A percentile compares a stretch with the other conserved stretches of the same genome.
phyloP scores from a whole-genome alignment of 2,113 vertebrate genomes.

The Oreocharis arfaki region DNA sequence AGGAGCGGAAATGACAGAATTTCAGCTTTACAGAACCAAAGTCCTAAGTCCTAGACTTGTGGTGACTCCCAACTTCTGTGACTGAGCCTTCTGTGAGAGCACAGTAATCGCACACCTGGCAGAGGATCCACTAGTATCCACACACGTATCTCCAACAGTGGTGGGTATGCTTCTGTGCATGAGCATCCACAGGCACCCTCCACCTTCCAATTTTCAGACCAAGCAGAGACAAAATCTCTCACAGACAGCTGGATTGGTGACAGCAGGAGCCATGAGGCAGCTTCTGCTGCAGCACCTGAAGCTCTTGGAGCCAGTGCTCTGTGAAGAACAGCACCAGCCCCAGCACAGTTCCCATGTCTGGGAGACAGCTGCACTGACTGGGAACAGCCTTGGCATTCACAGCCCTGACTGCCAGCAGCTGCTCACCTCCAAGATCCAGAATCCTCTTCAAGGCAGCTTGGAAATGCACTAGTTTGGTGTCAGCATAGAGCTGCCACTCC shows the following conservation, averaged over 20 bases:
- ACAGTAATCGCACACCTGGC: rapidly evolving
- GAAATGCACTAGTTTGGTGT: not conserved
- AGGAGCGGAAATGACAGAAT: not conserved
- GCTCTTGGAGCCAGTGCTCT: not conserved
- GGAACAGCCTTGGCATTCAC: not conserved
- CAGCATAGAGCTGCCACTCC: not conserved
- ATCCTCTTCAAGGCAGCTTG: not conserved
- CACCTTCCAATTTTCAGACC: not conserved
- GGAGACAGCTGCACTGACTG: not conserved
- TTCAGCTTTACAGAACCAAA: not conserved
- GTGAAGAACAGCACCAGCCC: not conserved
- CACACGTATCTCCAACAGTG: rapidly evolving
- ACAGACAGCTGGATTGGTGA: rapidly evolving
- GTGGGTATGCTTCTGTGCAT: rapidly evolving
- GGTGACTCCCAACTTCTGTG: not conserved
- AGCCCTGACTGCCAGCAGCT: not conserved
- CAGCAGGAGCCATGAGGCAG: not conserved
- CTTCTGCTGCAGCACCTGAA: not conserved
- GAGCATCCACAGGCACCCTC: not conserved
- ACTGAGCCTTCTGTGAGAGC: not conserved
- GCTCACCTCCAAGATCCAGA: not conserved
- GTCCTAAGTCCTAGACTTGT: not conserved
- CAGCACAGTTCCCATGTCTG: not conserved
- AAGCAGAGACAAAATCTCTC: not conserved
- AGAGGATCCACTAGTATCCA: not conserved